Evolutionary conservation across 2,113 vertebrate species (phyloP), one percentile per base, ranked within the genome.

Genomic region (Pangasianodon hypophthalmus): DNA sequence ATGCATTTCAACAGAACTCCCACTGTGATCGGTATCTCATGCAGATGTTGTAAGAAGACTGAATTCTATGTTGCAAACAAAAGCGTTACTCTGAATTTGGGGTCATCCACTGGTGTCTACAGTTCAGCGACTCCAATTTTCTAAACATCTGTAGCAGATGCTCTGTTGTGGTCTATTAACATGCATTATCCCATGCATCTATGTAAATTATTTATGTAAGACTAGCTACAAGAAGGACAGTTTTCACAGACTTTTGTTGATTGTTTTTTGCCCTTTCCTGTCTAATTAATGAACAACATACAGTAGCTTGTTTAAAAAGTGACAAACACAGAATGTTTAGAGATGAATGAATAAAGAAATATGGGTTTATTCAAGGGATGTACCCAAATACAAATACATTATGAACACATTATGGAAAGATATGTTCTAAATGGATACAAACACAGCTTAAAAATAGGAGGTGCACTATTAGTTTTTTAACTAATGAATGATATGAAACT

Each of bases 1-100:
- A 88, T 73, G 88, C 88, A 86, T 90, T 88, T 88, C 71, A 26
- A 87, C 62, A 46, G 24, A 24, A 48, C 37, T 86, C 80, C 50
- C 81, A 41, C 88, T 88, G 88, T 50, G 84, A 86, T 64, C 48
- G 19, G 46, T 24, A 81, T 21, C 32, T n/a, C 50, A 32, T 24
- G 26, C 64, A 24, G 77, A 83, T 54, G 84, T 60, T 54, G 52
- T 29, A 21, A 79, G 73, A 82, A 85, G 77, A 87, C 18, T 71
- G n/a, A 86, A 81, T 46, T 6, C 29, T 46, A 64, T 29, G 46
- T 48, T 56, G 21, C 48, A 56, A 88, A 88, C 81, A 92, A 84
- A 90, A 83, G 83, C 80, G 87, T 83, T 67, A 81, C 64, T 60
- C 32, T 44, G 56, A 88, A 90, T 41, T 81, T 54, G 2, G 24